Conservation (phyloP, 2,888 invertebrate species). For the Parnassius orleans region DNA sequence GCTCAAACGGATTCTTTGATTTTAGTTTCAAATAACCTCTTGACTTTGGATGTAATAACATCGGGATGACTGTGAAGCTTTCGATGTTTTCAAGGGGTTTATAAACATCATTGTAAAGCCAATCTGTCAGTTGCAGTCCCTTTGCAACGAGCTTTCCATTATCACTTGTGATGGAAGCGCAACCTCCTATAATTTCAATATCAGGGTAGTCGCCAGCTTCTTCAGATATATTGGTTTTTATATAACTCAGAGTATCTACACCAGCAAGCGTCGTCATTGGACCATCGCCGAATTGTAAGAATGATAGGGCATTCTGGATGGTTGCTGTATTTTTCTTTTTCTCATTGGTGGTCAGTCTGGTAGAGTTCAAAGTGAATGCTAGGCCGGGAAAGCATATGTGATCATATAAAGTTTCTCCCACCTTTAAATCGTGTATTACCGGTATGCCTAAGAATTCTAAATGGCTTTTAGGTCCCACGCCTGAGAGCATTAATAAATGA, state of each 20-base stretch:
- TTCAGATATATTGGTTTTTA: slow-evolving; percentile 80
- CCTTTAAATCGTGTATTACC: slow-evolving; percentile 82
- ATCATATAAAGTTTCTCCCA: slow-evolving; percentile 85
- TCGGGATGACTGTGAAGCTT: slow-evolving; percentile 74
- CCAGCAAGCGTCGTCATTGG: slow-evolving; percentile 78
- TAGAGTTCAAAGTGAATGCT: slow-evolving; percentile 74
- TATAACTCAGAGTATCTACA: slow-evolving; percentile 80
- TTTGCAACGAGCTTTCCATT: slow-evolving; percentile 68
- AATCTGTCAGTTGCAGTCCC: slow-evolving; percentile 61
- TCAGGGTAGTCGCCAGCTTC: slow-evolving; percentile 81
- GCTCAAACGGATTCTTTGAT: slow-evolving; percentile 83
- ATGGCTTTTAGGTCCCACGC: slow-evolving; percentile 83
- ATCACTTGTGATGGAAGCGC: slow-evolving; percentile 81
- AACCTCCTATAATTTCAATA: slow-evolving; percentile 82
- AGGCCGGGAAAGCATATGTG: slow-evolving; percentile 83
- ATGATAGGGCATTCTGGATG: slow-evolving; percentile 55
- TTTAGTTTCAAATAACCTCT: slow-evolving; percentile 83
- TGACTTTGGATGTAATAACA: slow-evolving; percentile 83
- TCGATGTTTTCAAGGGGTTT: slow-evolving; percentile 64
- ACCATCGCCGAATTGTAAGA: slow-evolving; percentile 69
- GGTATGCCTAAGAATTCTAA: slow-evolving; percentile 80
- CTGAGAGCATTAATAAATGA: slow-evolving; percentile 85
- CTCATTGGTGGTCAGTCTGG: slow-evolving; percentile 53
- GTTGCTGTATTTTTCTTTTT: slow-evolving; percentile 52
- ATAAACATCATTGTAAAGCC: slow-evolving; percentile 65